A percentile compares a stretch with the other conserved stretches of the same genome.
These are phyloP conservation scores for Condylostylus longicornis DNA, from an alignment of 1,140 invertebrate genomes.

Conservation along the genomic window DNA sequence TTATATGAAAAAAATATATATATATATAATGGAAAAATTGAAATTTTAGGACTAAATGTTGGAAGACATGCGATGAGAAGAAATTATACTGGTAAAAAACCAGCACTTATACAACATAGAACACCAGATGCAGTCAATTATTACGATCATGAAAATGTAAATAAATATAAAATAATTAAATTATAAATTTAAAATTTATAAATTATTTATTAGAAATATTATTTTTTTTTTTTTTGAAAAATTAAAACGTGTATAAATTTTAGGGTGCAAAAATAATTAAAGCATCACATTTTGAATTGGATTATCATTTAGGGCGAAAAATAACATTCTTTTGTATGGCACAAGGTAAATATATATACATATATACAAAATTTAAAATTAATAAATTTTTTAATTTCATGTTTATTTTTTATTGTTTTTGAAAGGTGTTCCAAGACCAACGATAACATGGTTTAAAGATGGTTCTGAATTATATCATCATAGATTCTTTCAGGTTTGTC, in stretches of 20 bases:
- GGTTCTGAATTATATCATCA: slow-evolving; percentile 77
- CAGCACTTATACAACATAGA: slow-evolving; percentile 46
- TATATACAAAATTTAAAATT: not conserved
- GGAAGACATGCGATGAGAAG: slow-evolving; percentile 25
- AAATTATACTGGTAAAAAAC: slow-evolving; percentile 31
- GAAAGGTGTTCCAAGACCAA: slow-evolving; percentile 50
- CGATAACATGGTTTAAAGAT: slow-evolving; percentile 87
- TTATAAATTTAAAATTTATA: not conserved
- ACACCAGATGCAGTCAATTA: slow-evolving; percentile 49
- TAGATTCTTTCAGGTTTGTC: slow-evolving; percentile 77
- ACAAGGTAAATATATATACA: slow-evolving; percentile 37
- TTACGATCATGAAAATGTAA: slow-evolving; percentile 59
- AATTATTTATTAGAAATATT: too few species aligned
- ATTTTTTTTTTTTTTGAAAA: too few species aligned
- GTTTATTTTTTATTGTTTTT: not conserved
- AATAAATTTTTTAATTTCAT: not conserved
- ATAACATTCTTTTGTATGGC: slow-evolving; percentile 83
- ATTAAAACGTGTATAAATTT: too few species aligned
- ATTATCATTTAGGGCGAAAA: slow-evolving; percentile 83
- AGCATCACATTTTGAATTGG: slow-evolving; percentile 81
- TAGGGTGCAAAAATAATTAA: slow-evolving; percentile 80
- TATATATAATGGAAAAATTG: not conserved
- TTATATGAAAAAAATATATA: too few species aligned
- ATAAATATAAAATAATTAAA: slow-evolving; percentile 13
- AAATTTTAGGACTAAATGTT: slow-evolving; percentile 20